Evolutionary conservation across 2,797 vertebrate species (phyloP).

Genomic region (Helostoma temminkii): DNA sequence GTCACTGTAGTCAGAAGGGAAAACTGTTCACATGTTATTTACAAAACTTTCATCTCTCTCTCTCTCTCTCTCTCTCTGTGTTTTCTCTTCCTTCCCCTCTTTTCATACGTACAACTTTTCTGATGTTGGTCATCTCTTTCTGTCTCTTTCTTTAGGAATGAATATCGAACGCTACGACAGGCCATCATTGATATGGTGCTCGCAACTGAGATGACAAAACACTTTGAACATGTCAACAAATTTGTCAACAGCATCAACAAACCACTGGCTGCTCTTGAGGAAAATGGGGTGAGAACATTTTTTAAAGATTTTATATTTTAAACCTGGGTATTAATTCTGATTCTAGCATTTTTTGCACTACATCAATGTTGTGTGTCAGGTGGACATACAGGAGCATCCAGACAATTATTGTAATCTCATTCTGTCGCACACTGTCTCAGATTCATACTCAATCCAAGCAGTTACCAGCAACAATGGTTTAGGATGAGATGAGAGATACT

Average conservation of each 20-base stretch:
- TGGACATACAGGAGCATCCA: conserved; percentile 24
- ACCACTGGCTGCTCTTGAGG: conserved; percentile 91
- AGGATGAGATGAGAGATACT: conserved; percentile 14
- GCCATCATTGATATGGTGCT: conserved; percentile 98
- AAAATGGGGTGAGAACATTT: conserved; percentile 90
- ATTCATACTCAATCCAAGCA: conserved; percentile 4
- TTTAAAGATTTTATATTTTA: conserved; percentile 6
- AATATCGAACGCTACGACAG: conserved; percentile 94
- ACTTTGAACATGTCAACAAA: conserved; percentile 99
- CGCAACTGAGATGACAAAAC: conserved; percentile 99
- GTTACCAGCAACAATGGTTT: conserved; percentile 28
- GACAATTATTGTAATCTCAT: conserved; percentile 14
- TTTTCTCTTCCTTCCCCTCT: conserved; percentile 6
- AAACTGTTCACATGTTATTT: conserved; percentile 74
- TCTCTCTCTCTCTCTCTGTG: conserved; percentile 22
- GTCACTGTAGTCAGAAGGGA: conserved; percentile 73
- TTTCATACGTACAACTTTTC: conserved; percentile 12
- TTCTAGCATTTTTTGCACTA: conserved; percentile 12
- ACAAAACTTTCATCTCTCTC: conserved; percentile 62
- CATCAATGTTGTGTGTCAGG: conserved; percentile 26
- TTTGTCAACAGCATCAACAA: conserved; percentile 99
- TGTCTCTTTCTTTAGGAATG: conserved; percentile 84
- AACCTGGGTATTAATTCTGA: conserved; percentile 20
- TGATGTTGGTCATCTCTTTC: conserved; percentile 6
- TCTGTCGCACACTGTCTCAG: conserved; percentile 13